Conservation (phyloP, 2,113 vertebrate genomes). For the Labeo rohita region DNA sequence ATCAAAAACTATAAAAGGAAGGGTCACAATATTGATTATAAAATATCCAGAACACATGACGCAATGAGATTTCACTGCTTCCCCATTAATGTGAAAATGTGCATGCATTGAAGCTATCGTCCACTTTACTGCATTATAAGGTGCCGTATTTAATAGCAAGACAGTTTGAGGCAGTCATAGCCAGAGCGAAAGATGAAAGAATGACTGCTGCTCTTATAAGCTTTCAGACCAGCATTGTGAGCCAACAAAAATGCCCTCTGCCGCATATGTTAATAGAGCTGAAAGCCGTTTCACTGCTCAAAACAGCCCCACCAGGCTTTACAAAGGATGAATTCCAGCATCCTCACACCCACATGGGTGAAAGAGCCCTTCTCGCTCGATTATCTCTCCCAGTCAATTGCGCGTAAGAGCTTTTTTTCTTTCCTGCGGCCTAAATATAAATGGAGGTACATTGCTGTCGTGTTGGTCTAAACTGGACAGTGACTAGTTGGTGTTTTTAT, state of each 20-base stretch:
- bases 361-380: constrained; percentile 61
- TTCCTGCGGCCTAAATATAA: constrained; percentile 71
- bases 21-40: neutral
- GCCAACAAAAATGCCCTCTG: constrained; percentile 40
- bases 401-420: constrained; percentile 53
- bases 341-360: constrained; percentile 69
- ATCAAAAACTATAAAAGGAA: neutral
- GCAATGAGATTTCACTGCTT: neutral
- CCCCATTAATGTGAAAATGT: neutral
- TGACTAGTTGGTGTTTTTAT: constrained; percentile 57
- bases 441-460: constrained; percentile 54
- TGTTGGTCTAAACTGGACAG: constrained; percentile 17
- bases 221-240: constrained; percentile 20
- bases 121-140: neutral
- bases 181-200: constrained; percentile 25
- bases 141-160: neutral
- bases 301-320: constrained; percentile 46
- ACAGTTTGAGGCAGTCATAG: neutral
- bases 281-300: constrained; percentile 32
- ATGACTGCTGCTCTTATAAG: constrained; percentile 10
- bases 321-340: constrained; percentile 60
- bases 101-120: neutral
- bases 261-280: constrained; percentile 42
- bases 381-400: constrained; percentile 67
- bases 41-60: neutral